phyloP scores from a whole-genome alignment of 1,140 invertebrate species.

The Drosophila kurseongensis region DNA sequence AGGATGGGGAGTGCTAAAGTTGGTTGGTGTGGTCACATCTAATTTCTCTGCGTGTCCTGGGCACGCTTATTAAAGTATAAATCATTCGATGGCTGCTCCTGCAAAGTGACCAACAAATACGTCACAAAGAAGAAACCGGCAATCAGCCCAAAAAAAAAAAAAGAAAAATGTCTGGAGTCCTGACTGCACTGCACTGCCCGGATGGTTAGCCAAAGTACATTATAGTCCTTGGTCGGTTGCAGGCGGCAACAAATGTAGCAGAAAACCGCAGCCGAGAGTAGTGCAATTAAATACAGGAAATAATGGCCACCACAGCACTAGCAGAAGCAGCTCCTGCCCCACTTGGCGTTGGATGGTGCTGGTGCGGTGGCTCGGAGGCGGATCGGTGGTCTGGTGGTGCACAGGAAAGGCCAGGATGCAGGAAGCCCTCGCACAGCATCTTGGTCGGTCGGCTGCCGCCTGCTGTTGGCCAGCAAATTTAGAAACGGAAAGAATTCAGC shows the following conservation, averaged over 20 bases:
- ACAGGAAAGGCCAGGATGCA: conserved; percentile 58
- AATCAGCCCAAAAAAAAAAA: conserved; percentile 17
- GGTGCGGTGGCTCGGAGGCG: background rate
- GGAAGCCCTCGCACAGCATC: conserved; percentile 52
- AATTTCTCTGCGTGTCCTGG: conserved; percentile 72
- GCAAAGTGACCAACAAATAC: conserved; percentile 54
- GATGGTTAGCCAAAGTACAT: conserved; percentile 70
- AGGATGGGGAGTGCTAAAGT: background rate
- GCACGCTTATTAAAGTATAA: conserved; percentile 80
- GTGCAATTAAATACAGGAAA: conserved; percentile 83
- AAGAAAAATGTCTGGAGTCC: conserved; percentile 5
- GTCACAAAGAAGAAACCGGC: conserved; percentile 47
- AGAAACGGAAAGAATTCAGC: conserved; percentile 41
- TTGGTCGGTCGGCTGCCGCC: conserved; percentile 21
- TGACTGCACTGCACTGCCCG: conserved; percentile 20
- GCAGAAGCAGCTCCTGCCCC: conserved; percentile 5
- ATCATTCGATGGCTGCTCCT: conserved; percentile 56
- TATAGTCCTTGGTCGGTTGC: conserved; percentile 66
- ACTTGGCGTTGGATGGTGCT: conserved; percentile 1
- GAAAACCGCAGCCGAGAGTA: conserved; percentile 80
- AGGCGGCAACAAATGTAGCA: conserved; percentile 79
- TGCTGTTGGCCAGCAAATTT: conserved; percentile 41
- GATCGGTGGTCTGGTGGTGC: conserved; percentile 24
- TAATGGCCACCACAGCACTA: conserved; percentile 74
- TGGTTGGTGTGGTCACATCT: conserved; percentile 53